Percentiles rank a stretch among this genome's conserved stretches.
These are phyloP conservation scores for Glyphotaelius pellucidus DNA, from an alignment of 2,888 invertebrate species.

Conservation along the genomic window DNA sequence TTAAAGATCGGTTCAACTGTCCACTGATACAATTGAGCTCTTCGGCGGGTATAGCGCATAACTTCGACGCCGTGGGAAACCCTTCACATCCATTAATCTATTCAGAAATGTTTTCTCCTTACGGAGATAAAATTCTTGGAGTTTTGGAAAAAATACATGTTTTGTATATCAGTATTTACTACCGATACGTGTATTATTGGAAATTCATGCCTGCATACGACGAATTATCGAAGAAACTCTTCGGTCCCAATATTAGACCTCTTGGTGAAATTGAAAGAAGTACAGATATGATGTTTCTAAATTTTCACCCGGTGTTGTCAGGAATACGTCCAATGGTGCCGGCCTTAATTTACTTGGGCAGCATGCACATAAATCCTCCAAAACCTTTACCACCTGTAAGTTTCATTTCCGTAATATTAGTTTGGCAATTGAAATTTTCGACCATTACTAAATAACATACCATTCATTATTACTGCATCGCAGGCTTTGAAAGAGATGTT, in stretches of 20 bases:
- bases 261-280: constrained; percentile 74
- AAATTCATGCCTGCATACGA: constrained; percentile 63
- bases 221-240: constrained; percentile 65
- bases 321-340: constrained; percentile 73
- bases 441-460: not conserved
- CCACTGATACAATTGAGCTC: constrained; percentile 77
- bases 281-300: constrained; percentile 74
- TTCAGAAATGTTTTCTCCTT: constrained; percentile 69
- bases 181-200: constrained; percentile 53
- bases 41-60: constrained; percentile 74
- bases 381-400: constrained; percentile 71
- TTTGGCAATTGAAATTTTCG: not conserved
- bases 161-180: constrained; percentile 54
- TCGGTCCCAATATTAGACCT: constrained; percentile 69
- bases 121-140: constrained; percentile 71
- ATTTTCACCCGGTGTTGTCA: constrained; percentile 72
- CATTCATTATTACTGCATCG: not conserved
- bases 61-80: constrained; percentile 76
- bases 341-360: constrained; percentile 72
- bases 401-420: not conserved
- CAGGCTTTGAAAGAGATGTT: constrained; percentile 67
- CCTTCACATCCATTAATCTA: constrained; percentile 76
- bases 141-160: constrained; percentile 69
- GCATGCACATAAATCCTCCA: constrained; percentile 73
- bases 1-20: constrained; percentile 76